phyloP scores from a whole-genome alignment of 2,888 invertebrate species.

The Dynastes tityus region DNA sequence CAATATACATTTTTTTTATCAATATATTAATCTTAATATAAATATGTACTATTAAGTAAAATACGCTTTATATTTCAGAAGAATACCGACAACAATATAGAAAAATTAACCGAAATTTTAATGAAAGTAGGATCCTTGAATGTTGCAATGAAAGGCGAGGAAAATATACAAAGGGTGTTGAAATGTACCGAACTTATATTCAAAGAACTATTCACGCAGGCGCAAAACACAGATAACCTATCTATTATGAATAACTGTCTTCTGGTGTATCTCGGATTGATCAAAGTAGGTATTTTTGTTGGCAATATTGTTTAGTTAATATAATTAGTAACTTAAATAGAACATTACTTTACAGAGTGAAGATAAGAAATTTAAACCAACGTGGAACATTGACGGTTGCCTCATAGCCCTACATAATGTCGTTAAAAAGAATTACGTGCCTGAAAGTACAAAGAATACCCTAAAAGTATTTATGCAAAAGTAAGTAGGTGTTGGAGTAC shows the following conservation, averaged over 20 bases:
- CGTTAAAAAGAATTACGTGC: conserved; percentile 73
- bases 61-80: conserved; percentile 56
- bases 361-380: conserved; percentile 76
- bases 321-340: no score
- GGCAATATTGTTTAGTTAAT: neutral
- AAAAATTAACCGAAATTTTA: conserved; percentile 68
- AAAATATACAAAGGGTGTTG: conserved; percentile 67
- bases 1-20: no score
- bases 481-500: conserved; percentile 58
- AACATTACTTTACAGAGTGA: conserved; percentile 74
- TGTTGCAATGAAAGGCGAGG: conserved; percentile 71
- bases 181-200: conserved; percentile 72
- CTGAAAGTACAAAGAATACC: conserved; percentile 71
- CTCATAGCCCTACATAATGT: conserved; percentile 74
- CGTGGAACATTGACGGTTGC: conserved; percentile 78
- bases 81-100: conserved; percentile 61
- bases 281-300: conserved; percentile 75
- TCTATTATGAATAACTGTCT: conserved; percentile 78
- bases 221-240: conserved; percentile 70
- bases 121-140: conserved; percentile 75
- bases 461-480: conserved; percentile 72
- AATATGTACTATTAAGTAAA: no score
- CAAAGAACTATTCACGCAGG: conserved; percentile 73
- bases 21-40: no score
- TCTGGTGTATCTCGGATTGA: conserved; percentile 78